phyloP scores from a whole-genome alignment of 2,888 invertebrate species.

The Periphyllus acericola region DNA sequence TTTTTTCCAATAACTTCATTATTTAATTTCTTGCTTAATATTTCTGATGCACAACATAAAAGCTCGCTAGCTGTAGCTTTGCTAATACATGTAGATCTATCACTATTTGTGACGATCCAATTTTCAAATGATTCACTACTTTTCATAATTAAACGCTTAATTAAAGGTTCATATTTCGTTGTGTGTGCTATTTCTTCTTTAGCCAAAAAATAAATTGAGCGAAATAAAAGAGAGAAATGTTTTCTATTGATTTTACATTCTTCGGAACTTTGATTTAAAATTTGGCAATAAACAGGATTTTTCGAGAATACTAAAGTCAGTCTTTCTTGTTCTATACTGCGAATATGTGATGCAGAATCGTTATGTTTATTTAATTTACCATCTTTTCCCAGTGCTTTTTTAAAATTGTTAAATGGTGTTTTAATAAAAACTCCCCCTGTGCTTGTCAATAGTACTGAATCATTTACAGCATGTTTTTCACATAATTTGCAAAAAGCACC shows the following conservation, averaged over 20 bases:
- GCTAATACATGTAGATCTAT: neutral
- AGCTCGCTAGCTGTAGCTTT: slow-evolving; percentile 37
- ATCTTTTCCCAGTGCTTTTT: slow-evolving; percentile 18
- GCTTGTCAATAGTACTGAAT: slow-evolving; percentile 15
- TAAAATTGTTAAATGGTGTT: slow-evolving; percentile 3
- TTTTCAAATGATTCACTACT: slow-evolving; percentile 33
- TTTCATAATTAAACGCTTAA: slow-evolving; percentile 29
- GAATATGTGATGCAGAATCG: slow-evolving; percentile 32
- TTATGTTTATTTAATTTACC: slow-evolving; percentile 36
- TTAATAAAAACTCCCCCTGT: slow-evolving; percentile 12
- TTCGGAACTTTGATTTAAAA: slow-evolving; percentile 24
- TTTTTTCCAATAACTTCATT: slow-evolving; percentile 2
- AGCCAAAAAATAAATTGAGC: slow-evolving; percentile 15
- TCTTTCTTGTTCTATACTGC: slow-evolving; percentile 10
- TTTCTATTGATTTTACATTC: slow-evolving; percentile 24
- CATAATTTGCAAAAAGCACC: slow-evolving; percentile 26
- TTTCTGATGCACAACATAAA: slow-evolving; percentile 41
- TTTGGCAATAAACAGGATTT: slow-evolving; percentile 11
- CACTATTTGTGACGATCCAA: slow-evolving; percentile 19
- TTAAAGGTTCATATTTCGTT: slow-evolving; percentile 24
- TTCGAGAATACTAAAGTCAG: neutral
- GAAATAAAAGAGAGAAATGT: slow-evolving; percentile 6
- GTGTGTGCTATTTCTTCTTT: slow-evolving; percentile 41
- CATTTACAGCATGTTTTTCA: slow-evolving; percentile 13
- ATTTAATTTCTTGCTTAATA: neutral